Evolutionary conservation across 2,113 vertebrate genomes (phyloP).

Genomic region (Nettapus auritus): DNA sequence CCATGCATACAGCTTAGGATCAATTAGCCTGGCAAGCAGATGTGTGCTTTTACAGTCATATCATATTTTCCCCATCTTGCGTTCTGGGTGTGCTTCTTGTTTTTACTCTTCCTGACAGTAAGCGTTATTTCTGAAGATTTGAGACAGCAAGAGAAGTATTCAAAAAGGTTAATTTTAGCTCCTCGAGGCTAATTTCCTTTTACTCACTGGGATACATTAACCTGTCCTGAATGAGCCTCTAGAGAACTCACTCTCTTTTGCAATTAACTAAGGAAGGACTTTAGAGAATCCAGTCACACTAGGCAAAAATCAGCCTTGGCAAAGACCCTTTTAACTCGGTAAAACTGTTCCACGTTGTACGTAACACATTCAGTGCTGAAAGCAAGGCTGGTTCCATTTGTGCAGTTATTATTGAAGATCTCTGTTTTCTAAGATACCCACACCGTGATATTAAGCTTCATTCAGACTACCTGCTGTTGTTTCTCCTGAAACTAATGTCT

Average conservation of each 20-base stretch:
- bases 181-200: neutral
- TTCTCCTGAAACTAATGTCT: neutral
- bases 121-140: neutral
- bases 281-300: neutral
- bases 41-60: neutral
- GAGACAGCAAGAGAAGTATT: neutral
- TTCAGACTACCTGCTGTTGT: neutral
- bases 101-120: neutral
- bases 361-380: neutral
- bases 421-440: neutral
- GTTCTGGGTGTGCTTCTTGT: neutral
- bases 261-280: neutral
- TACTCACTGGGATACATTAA: neutral
- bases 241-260: neutral
- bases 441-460: neutral
- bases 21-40: neutral
- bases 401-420: constrained; percentile 4
- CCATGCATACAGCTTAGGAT: neutral
- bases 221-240: neutral
- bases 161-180: neutral
- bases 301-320: neutral
- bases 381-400: neutral
- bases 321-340: constrained; percentile 20
- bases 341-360: neutral
- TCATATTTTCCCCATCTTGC: neutral